Base-by-base conservation (phyloP, 2,888 invertebrate species). In the Tiphia femorata region DNA sequence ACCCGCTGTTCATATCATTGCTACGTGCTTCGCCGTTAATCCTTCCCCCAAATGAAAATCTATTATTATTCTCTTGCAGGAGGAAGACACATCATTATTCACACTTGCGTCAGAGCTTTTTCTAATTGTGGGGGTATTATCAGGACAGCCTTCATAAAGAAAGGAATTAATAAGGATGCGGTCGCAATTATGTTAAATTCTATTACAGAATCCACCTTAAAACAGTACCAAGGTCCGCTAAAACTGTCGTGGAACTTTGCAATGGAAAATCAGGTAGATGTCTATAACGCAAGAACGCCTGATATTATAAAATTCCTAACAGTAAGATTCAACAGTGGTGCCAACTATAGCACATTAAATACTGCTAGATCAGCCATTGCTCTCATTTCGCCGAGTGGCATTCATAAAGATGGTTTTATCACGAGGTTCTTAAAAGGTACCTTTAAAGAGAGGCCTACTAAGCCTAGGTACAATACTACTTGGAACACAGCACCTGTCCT, bases 21-120 rank as follows among this genome's bases (percentile, higher is more conserved):
- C 37, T 64, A 2, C 25, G 12, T 23, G 54, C 5, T 5, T 23
- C 43, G 1, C 64, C 2, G 43, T 41, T 55, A 48, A 35, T 21
- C n/a, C 19, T 1, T 29, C 65, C n/a, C n/a, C n/a, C n/a, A n/a
- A n/a, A n/a, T n/a, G n/a, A n/a, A n/a, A n/a, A n/a, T n/a, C n/a
- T n/a, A 20, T 33, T 60, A 40, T 27, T 43, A 41, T 69, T 63
- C 42, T 54, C 58, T 55, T 59, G 27, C 48, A 70, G 63, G 50
- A 8, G 43, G 19, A 21, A 29, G 52, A 51, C 1, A 7, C 64
- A 64, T 16, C 67, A n/a, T n/a, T n/a, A n/a, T n/a, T n/a, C n/a
- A n/a, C 64, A n/a, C 10, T 67, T 38, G 42, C 61, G n/a, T 27
- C 30, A 30, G 40, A 63, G 33, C 61, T 62, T 61, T 63, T 63